Base-by-base conservation (phyloP, 1,140 invertebrate genomes). In the Ceratitis capitata region DNA sequence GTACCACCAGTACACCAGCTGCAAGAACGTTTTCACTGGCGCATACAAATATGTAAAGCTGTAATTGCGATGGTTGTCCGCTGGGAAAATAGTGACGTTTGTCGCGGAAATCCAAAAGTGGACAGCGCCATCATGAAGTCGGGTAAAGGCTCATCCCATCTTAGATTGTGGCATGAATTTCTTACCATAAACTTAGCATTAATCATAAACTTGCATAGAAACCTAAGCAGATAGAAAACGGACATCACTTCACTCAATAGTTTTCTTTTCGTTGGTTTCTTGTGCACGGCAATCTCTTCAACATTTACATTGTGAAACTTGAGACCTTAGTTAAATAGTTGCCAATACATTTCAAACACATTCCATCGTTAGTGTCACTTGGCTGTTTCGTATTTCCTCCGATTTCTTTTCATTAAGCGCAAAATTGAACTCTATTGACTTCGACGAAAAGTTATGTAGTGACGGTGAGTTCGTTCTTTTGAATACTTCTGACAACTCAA, bases 1-100 rank as follows among this genome's bases (percentile, higher is more conserved):
- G 23, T 47, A 85, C n/a, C n/a, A n/a, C n/a, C n/a, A n/a, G n/a
- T 88, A 1, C 87, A 23, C 47, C 84, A 16, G 61, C 45, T 19
- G 35, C 64, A 82, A 85, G 56, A 35, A 56, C 19, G 19, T 78
- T 32, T 56, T 85, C 84, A 29, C 84, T 69, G 19, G 84, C 84
- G 26, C 29, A 35, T 16, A 85, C 56, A 42, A 85, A 85, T 16
- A 85, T 26, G 53, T 58, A n/a, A 58, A 58, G 53, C n/a, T 58
- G 53, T n/a, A 58, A 5, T 58, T 58, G 19, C 3, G 4, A 9
- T 6, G 56, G 26, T 58, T n/a, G 7, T 10, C 64, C 26, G 42
- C n/a, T n/a, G 2, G 14, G 26, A 45, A 85, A 74, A 12, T 74
- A 85, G 35, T 45, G 42, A 14, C 84, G 19, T 19, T 39, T 35